phyloP scores from a whole-genome alignment of 2,888 invertebrate genomes.

The Suillia variegata region DNA sequence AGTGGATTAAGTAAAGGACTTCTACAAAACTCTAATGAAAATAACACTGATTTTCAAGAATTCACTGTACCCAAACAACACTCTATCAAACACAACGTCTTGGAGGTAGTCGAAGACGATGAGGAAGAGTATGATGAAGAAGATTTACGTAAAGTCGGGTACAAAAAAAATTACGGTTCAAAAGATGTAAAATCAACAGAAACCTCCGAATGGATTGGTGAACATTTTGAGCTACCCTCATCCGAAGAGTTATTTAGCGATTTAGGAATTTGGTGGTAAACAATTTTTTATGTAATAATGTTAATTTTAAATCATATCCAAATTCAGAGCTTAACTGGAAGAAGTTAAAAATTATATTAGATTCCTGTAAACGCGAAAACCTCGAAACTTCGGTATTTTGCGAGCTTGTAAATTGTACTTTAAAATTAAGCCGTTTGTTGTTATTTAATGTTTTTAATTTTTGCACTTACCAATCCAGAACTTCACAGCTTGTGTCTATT shows the following conservation, averaged over 20 bases:
- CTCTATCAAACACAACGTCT: slow-evolving; percentile 31
- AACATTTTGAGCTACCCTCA: slow-evolving; percentile 52
- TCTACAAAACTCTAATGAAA: slow-evolving; percentile 12
- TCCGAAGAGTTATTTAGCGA: slow-evolving; percentile 54
- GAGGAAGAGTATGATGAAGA: slow-evolving; percentile 51
- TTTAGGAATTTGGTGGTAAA: slow-evolving; percentile 55
- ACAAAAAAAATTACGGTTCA: slow-evolving; percentile 46
- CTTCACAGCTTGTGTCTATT: no score
- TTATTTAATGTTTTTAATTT: no score
- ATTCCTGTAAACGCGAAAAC: no score
- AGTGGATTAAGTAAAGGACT: slow-evolving; percentile 33
- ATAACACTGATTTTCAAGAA: not conserved
- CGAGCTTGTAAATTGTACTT: no score
- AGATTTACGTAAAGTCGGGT: slow-evolving; percentile 50
- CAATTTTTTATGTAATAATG: not conserved
- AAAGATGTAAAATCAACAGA: slow-evolving; percentile 23
- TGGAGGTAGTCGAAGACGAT: slow-evolving; percentile 53
- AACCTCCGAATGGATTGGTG: slow-evolving; percentile 52
- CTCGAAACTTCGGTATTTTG: no score
- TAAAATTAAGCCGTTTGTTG: no score
- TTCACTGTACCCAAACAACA: slow-evolving; percentile 8
- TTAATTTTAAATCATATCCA: no score
- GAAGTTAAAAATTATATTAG: no score
- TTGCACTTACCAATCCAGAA: no score
- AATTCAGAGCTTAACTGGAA: slow-evolving; percentile 17